Evolutionary conservation across 2,113 vertebrate species (phyloP), one percentile per base, ranked within the genome.

Genomic region (Bambusicola thoracicus): DNA sequence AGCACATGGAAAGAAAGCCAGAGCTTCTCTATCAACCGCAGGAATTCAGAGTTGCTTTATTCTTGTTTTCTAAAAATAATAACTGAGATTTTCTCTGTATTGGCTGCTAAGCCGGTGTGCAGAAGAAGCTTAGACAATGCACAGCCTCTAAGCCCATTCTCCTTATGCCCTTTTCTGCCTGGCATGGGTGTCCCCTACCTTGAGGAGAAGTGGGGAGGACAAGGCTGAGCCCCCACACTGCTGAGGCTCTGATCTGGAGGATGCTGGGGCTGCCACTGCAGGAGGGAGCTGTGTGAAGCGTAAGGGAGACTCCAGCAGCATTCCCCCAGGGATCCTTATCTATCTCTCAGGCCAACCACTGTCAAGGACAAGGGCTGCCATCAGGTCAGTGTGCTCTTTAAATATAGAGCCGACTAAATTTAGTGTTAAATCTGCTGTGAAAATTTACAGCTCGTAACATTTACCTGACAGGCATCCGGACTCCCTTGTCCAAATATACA

Each of bases 381-480:
- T 21, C 79, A 56, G 87, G 34, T 77, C 93, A 82, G 27, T 65
- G 43, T 80, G n/a, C 55, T 67, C 65, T 94, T 94, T 94, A 82
- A 81, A 65, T 51, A 59, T 12, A 91, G 65, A 32, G 51, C 61
- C 63, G 32, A 59, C 92, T 93, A 93, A 92, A 96, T 92, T 72
- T 86, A 94, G 83, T 72, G 68, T 68, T 79, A 92, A 92, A 88
- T 87, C 68, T 18, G 82, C 91, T 77, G 67, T 59, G 92, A 83
- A 92, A 85, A 85, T 74, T 76, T 63, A 70, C 87, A 87, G 75
- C 76, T 81, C 74, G 20, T 74, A 81, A 74, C 89, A 85, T 92
- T 96, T 97, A 94, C 93, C 85, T 94, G 95, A 87, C 81, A 78
- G 65, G 16, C 18, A 1, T 70, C 85, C 91, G 94, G 89, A 51